Conservation (phyloP, 2,113 vertebrate species). For the Herpailurus yagouaroundi region DNA sequence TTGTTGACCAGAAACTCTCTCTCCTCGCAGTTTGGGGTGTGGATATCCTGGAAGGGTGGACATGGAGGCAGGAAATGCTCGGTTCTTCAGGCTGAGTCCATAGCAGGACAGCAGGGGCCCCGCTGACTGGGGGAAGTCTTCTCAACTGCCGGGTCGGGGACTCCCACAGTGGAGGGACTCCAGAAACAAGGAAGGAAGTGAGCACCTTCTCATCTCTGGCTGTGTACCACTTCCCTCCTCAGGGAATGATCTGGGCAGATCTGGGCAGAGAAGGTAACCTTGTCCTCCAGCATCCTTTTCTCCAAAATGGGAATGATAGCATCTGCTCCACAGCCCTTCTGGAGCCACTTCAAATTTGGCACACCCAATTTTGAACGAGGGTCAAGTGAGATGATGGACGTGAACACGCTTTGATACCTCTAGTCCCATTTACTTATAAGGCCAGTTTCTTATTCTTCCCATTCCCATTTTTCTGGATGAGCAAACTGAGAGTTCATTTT, state of each 20-base stretch:
- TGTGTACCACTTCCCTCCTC: neutral
- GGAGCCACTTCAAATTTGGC: neutral
- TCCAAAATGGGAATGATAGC: neutral
- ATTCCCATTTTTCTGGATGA: neutral
- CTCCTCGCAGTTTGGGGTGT: neutral
- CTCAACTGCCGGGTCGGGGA: neutral
- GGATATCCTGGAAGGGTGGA: neutral
- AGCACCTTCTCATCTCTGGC: neutral
- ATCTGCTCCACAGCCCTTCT: neutral
- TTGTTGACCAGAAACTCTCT: neutral
- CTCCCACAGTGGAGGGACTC: neutral
- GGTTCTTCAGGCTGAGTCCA: neutral
- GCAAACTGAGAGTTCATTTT: slow-evolving; percentile 16
- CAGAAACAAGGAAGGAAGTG: neutral
- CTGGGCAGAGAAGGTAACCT: neutral
- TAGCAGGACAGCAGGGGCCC: neutral
- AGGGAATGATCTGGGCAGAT: neutral
- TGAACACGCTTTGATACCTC: neutral
- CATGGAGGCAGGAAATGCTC: neutral
- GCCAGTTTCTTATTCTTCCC: neutral
- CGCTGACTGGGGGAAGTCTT: neutral
- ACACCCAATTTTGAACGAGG: neutral
- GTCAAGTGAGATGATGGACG: neutral
- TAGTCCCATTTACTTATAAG: neutral
- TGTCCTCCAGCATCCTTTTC: neutral